Evolutionary conservation across 2,113 vertebrate genomes (phyloP), one percentile per base, ranked within the genome.

Genomic region (Catharus minimus): DNA sequence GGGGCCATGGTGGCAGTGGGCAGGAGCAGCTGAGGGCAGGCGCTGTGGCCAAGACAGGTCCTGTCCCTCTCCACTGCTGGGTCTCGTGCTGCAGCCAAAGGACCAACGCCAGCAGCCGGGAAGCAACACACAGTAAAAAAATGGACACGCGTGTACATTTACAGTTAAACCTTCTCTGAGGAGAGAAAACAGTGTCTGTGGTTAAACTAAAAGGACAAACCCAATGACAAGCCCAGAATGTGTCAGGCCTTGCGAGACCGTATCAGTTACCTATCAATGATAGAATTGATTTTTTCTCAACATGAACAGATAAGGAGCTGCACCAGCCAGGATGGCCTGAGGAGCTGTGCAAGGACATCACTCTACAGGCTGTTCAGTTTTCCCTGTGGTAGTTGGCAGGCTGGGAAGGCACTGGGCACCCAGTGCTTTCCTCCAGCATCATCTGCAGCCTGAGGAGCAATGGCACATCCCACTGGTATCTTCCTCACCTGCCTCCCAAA

Each of bases 141-240:
- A 86, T 32, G 41, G 72, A 57, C 65, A 86, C 11, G 0, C 8
- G 0, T 30, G 57, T 62, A 81, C 82, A 61, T 46, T 86, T 90
- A 86, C 76, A 91, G 60, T 50, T 44, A 81, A 84, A 78, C 39
- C 20, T 67, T 44, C 79, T 78, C 68, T 8, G 8, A 75, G 73
- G 86, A 86, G 23, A 88, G 72, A 36, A 80, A 83, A 86, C 65
- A 53, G 61, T 3, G n/a, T 10, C 82, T 60, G 46, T 52, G 75
- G 49, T 65, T 82, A 61, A 94, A 95, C 33, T 57, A 71, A 81
- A 91, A 90, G 82, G 88, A 95, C 90, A 88, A 75, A 92, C 47
- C 47, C 64, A 77, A 44, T 65, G 82, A 81, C 38, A 72, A 82
- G 64, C 67, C 56, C 50, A 57, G 47, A 28, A 75, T 49, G 77